Evolutionary conservation across 2,888 invertebrate genomes (phyloP).

Genomic region (Dinocampus coccinellae): DNA sequence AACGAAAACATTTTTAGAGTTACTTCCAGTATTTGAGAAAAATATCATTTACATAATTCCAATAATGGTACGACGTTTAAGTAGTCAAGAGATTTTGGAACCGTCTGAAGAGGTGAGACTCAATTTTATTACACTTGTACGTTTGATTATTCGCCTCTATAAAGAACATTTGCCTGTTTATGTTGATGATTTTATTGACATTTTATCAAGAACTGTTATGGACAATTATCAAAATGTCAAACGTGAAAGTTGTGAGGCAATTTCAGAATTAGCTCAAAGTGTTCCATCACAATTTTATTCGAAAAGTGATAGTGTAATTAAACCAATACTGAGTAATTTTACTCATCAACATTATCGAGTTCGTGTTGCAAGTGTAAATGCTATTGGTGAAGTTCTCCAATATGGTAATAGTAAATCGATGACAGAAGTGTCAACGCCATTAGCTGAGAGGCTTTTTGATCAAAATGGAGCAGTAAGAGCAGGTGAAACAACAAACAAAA

Average conservation of each 20-base stretch:
- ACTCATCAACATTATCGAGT: slow-evolving; percentile 88
- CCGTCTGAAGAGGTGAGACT: slow-evolving; percentile 87
- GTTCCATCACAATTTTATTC: slow-evolving; percentile 81
- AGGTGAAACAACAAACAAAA: slow-evolving; percentile 48
- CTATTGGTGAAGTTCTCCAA: slow-evolving; percentile 75
- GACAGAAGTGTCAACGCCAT: slow-evolving; percentile 80
- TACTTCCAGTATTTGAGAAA: slow-evolving; percentile 77
- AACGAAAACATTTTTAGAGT: slow-evolving; percentile 72
- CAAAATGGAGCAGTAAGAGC: slow-evolving; percentile 81
- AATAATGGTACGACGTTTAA: slow-evolving; percentile 82
- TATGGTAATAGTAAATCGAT: slow-evolving; percentile 78
- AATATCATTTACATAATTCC: slow-evolving; percentile 83
- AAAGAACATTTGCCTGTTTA: slow-evolving; percentile 75
- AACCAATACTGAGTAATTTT: slow-evolving; percentile 80
- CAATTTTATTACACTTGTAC: slow-evolving; percentile 77
- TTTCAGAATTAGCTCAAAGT: slow-evolving; percentile 76
- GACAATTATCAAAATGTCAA: slow-evolving; percentile 88
- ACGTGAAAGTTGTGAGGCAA: slow-evolving; percentile 81
- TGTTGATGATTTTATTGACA: slow-evolving; percentile 81
- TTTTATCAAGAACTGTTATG: slow-evolving; percentile 79
- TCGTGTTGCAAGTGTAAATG: slow-evolving; percentile 79
- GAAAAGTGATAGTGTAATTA: slow-evolving; percentile 80
- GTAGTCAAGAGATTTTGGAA: slow-evolving; percentile 80
- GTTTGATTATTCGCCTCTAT: slow-evolving; percentile 77
- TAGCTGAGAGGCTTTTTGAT: slow-evolving; percentile 91